These are phyloP conservation scores for Stenodema calcarata DNA, from an alignment of 2,888 invertebrate genomes.

Conservation along the genomic window DNA sequence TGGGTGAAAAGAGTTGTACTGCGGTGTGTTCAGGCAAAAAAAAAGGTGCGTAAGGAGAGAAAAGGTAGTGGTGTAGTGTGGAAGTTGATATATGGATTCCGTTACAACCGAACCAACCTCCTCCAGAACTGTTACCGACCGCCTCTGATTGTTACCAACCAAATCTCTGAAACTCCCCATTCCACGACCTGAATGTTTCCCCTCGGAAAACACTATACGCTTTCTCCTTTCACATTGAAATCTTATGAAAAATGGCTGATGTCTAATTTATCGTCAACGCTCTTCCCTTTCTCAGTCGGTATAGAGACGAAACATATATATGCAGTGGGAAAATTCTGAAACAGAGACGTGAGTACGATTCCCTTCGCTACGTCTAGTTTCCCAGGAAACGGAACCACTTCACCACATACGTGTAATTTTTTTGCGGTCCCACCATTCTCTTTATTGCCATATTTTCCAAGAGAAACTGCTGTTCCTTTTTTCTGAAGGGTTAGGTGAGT, in stretches of 20 bases:
- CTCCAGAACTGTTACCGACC: slow-evolving; percentile 10
- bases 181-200: not conserved
- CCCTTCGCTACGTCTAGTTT: not conserved
- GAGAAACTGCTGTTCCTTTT: not conserved
- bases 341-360: not conserved
- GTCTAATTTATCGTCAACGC: slow-evolving; percentile 12
- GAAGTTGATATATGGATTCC: slow-evolving; percentile 10
- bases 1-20: not conserved
- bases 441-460: not conserved
- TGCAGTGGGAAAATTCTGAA: not conserved
- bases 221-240: slow-evolving; percentile 10
- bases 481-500: no score
- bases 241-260: slow-evolving; percentile 4
- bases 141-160: slow-evolving; percentile 12
- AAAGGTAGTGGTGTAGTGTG: not conserved
- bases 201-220: not conserved
- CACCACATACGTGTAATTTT: not conserved
- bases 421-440: not conserved
- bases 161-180: not conserved
- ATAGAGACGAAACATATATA: not conserved
- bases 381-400: not conserved
- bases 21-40: not conserved
- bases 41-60: not conserved
- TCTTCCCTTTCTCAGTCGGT: not conserved
- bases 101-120: not conserved